Evolutionary conservation across 2,888 invertebrate genomes (phyloP), one percentile per base, ranked within the genome.

Genomic region (Eristalis pertinax): DNA sequence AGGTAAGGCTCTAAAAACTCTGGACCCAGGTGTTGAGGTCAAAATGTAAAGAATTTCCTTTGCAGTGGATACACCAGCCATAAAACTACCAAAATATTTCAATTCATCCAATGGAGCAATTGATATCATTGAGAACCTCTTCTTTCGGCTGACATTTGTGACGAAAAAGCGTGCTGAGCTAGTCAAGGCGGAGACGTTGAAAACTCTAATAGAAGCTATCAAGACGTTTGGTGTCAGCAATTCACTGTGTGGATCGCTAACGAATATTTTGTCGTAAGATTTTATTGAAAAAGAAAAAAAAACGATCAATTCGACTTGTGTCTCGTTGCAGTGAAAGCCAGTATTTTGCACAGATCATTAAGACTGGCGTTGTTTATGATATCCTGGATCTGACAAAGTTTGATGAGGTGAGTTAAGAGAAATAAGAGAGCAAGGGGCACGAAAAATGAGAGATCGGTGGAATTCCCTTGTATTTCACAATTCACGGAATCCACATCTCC

Each of bases 291-390:
- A 19, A 50, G 0, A 1, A 1, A n/a, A n/a, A n/a, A n/a, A n/a
- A n/a, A n/a, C n/a, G n/a, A 7, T n/a, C 2, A 11, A 10, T 19
- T 50, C n/a, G n/a, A 2, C 26, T 29, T 29, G 8, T 15, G 63
- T 58, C 62, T 10, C 32, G 26, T 90, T 89, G 11, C 74, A 93
- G 93, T 3, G 92, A 93, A 65, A 92, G 92, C 81, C 92, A 92
- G 84, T 93, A 93, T 88, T 93, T 93, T 89, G 92, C 92, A 1
- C 90, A 92, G 75, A 91, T 93, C 15, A 90, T 93, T 8, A 92
- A 92, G 78, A 90, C 92, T 74, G 92, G 93, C 15, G 91, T 93
- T 64, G 91, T 91, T 1, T 92, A 92, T 90, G 89, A 92, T 78
- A 89, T 93, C 1, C 92, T 90, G 82, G 91, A 91, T 69, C 89